phyloP scores from a whole-genome alignment of 2,113 vertebrate genomes.

The Neomonachus schauinslandi region DNA sequence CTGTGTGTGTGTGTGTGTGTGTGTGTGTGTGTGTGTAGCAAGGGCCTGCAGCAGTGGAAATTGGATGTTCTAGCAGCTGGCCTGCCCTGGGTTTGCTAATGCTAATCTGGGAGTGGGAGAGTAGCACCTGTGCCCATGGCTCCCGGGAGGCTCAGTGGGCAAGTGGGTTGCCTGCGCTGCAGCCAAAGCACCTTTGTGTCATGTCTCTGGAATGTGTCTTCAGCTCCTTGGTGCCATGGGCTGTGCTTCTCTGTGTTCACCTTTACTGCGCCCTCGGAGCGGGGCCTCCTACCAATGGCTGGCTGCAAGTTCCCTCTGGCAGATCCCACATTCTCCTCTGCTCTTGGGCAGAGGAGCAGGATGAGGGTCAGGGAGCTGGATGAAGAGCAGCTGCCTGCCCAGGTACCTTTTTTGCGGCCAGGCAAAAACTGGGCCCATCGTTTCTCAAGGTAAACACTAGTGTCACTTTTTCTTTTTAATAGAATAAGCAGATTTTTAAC shows the following conservation, averaged over 20 bases:
- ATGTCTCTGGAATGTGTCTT: not conserved
- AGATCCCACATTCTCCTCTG: not conserved
- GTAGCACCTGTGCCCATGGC: not conserved
- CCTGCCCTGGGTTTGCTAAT: not conserved
- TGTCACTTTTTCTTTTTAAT: not conserved
- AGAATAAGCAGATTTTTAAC: not conserved
- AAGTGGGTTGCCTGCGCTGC: rapidly evolving
- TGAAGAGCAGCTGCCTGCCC: not conserved
- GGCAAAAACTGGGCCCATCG: not conserved
- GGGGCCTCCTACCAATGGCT: not conserved
- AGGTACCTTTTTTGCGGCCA: not conserved
- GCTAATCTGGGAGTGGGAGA: not conserved
- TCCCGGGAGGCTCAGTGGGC: not conserved
- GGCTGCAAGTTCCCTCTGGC: not conserved
- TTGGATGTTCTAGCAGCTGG: not conserved
- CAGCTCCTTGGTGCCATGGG: not conserved
- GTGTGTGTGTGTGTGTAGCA: not conserved
- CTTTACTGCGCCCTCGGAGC: not conserved
- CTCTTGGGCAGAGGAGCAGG: not conserved
- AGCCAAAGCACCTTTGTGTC: not conserved
- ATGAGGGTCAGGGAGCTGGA: not conserved
- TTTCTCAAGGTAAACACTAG: not conserved
- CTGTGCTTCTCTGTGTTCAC: not conserved
- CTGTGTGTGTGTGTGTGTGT: not conserved
- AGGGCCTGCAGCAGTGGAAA: not conserved